phyloP scores from a whole-genome alignment of 2,888 invertebrate genomes.

The Tetramorium bicarinatum region DNA sequence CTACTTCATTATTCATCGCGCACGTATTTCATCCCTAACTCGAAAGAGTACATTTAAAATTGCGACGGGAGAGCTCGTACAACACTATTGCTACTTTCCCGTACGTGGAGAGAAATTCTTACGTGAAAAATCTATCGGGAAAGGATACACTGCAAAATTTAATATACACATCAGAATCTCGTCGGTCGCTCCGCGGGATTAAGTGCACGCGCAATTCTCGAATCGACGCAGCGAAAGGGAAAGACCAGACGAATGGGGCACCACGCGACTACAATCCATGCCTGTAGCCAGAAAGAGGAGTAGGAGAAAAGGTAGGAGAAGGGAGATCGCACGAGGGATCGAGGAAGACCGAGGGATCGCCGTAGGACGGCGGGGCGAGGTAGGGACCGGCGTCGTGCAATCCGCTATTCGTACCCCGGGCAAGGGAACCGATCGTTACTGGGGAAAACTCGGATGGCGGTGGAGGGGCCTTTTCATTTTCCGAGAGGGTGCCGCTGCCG shows the following conservation, averaged over 20 bases:
- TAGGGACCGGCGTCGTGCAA: slow-evolving; percentile 65
- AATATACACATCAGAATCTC: slow-evolving; percentile 11
- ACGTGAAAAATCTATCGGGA: neutral
- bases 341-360: slow-evolving; percentile 52
- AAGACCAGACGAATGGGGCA: slow-evolving; percentile 52
- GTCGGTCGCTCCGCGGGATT: neutral
- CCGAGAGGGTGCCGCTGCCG: slow-evolving; percentile 75
- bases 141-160: neutral
- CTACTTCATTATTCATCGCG: slow-evolving; percentile 33
- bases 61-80: neutral
- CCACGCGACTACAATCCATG: slow-evolving; percentile 66
- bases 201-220: neutral
- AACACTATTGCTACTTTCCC: neutral
- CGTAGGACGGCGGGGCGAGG: slow-evolving; percentile 50
- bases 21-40: slow-evolving; percentile 8
- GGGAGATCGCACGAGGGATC: slow-evolving; percentile 44
- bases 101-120: neutral
- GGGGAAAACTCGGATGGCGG: slow-evolving; percentile 76
- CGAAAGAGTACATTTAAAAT: neutral
- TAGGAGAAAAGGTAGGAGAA: slow-evolving; percentile 33
- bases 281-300: slow-evolving; percentile 64
- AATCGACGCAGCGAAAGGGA: neutral
- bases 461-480: slow-evolving; percentile 77
- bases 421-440: slow-evolving; percentile 84
- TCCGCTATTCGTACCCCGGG: slow-evolving; percentile 81